A percentile compares a stretch with the other conserved stretches of the same genome.
Conservation (phyloP, 2,797 vertebrate genomes). For the Propithecus perrieri region DNA sequence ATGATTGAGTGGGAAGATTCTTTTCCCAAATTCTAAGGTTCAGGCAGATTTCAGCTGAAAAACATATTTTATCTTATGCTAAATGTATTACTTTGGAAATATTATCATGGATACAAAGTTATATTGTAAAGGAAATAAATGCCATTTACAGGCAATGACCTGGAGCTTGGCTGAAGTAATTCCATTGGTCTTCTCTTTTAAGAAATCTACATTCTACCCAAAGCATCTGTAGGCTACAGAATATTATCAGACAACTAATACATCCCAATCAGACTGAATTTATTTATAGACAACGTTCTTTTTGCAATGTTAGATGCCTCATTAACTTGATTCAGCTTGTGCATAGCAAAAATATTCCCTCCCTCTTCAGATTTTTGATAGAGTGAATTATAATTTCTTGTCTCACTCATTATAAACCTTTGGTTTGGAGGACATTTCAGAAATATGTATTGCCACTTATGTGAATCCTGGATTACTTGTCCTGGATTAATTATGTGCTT, state of each 20-base stretch:
- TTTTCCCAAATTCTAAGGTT: conserved; percentile 35
- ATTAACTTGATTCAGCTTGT: conserved; percentile 91
- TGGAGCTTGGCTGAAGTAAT: conserved; percentile 80
- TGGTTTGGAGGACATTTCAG: conserved; percentile 84
- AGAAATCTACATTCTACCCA: conserved; percentile 87
- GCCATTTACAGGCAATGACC: conserved; percentile 79
- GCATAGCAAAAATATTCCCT: conserved; percentile 90
- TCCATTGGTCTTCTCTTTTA: conserved; percentile 84
- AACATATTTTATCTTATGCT: conserved; percentile 39
- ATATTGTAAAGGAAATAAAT: conserved; percentile 81
- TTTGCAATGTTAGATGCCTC: conserved; percentile 89
- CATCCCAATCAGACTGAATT: conserved; percentile 90
- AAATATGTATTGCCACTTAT: conserved; percentile 84
- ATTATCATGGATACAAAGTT: conserved; percentile 17
- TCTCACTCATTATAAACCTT: conserved; percentile 87
- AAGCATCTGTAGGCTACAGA: conserved; percentile 90
- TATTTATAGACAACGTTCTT: conserved; percentile 91
- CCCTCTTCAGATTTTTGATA: conserved; percentile 90
- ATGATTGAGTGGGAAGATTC: not conserved
- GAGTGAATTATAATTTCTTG: conserved; percentile 89
- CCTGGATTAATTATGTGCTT: conserved; percentile 82
- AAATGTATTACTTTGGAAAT: conserved; percentile 60
- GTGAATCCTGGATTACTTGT: conserved; percentile 80
- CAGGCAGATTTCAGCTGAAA: conserved; percentile 30
- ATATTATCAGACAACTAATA: conserved; percentile 90